Percentiles rank a stretch among this genome's conserved stretches.
Conservation (phyloP, 2,888 invertebrate genomes). For the Lasioglossum leucozonium region DNA sequence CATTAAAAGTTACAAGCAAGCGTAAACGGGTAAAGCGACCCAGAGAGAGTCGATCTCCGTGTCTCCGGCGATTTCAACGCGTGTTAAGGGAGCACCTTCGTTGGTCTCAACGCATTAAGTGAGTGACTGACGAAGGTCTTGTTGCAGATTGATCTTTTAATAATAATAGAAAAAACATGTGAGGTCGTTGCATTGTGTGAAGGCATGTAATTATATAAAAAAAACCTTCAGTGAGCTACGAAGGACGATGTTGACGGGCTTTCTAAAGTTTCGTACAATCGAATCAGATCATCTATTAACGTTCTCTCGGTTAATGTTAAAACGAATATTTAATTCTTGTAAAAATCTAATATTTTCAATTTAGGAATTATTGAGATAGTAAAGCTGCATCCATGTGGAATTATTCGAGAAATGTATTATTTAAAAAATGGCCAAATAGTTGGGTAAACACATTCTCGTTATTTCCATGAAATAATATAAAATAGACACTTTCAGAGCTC, state of each 20-base stretch:
- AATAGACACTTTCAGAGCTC: too few relatives aligned
- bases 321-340: too few relatives aligned
- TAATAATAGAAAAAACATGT: slow-evolving; percentile 25
- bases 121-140: slow-evolving; percentile 8
- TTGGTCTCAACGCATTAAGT: slow-evolving; percentile 26
- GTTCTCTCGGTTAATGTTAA: neutral
- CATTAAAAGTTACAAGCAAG: neutral
- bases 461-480: too few relatives aligned
- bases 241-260: neutral
- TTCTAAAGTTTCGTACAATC: slow-evolving; percentile 24
- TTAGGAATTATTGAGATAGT: too few relatives aligned
- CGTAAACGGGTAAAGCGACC: neutral
- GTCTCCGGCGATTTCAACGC: slow-evolving; percentile 1
- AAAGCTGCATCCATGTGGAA: too few relatives aligned
- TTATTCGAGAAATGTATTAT: too few relatives aligned
- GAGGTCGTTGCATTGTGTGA: slow-evolving; percentile 23
- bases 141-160: slow-evolving; percentile 24
- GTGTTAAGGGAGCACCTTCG: slow-evolving; percentile 14
- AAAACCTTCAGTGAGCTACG: neutral
- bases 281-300: slow-evolving; percentile 21
- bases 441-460: too few relatives aligned
- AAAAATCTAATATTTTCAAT: too few relatives aligned
- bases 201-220: slow-evolving; percentile 4
- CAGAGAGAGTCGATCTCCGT: neutral
- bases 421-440: too few relatives aligned